These are phyloP conservation scores for Tanytarsus gracilentus DNA, from an alignment of 2,888 invertebrate species.

Conservation along the genomic window DNA sequence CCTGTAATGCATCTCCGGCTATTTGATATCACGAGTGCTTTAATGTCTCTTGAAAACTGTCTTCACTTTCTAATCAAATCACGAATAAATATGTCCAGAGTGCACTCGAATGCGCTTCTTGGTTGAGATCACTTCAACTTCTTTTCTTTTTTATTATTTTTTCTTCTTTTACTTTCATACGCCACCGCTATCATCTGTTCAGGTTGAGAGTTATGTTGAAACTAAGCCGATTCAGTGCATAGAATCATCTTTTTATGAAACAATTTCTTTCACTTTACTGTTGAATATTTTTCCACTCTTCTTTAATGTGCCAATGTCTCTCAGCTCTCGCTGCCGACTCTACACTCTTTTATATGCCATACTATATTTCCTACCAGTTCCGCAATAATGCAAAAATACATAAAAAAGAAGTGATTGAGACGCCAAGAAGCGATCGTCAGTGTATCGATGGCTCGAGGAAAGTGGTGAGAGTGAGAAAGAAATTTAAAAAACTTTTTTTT, in stretches of 20 bases:
- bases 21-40: not conserved
- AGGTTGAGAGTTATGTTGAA: conserved; percentile 9
- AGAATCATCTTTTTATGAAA: conserved; percentile 27
- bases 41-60: not conserved
- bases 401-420: not conserved
- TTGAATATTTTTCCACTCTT: not conserved
- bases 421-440: not conserved
- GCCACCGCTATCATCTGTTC: not conserved
- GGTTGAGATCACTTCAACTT: not conserved
- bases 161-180: not conserved
- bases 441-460: too few species aligned
- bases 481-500: too few species aligned
- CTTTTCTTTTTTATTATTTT: not conserved
- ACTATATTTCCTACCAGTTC: conserved; percentile 20
- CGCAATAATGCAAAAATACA: not conserved
- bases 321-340: not conserved
- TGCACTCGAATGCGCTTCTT: not conserved
- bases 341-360: not conserved
- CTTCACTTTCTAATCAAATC: conserved; percentile 22
- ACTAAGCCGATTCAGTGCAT: conserved; percentile 12
- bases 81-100: conserved; percentile 1
- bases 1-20: conserved; percentile 21
- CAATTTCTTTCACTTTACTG: conserved; percentile 9
- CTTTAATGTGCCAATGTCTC: not conserved
- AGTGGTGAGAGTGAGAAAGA: too few species aligned